Base-by-base conservation (phyloP, 2,113 vertebrate genomes). In the Empidonax traillii region DNA sequence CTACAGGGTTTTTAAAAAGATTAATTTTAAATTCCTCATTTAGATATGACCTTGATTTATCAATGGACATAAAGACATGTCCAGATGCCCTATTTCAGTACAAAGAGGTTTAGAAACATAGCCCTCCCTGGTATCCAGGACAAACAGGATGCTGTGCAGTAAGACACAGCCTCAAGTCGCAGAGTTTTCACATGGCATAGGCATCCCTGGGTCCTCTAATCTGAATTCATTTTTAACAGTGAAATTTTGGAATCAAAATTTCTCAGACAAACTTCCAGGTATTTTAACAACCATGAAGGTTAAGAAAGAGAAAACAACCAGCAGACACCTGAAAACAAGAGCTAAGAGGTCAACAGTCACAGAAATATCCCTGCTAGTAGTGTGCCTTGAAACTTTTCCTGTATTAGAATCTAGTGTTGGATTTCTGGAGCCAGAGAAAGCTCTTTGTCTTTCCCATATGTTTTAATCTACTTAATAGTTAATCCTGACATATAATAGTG, bases 121-220 rank as follows among this genome's bases (percentile, higher is more conserved):
- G 31, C 16, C 33, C 43, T 78, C 22, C 31, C 43, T 37, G 58
- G 43, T 3, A 16, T 25, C 35, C n/a, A 49, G 39, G 43, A 47
- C 55, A 78, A 73, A 27, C 7, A 53, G 43, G 31, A 58, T 3
- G 2, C 6, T 80, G 6, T 66, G 21, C 6, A 3, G 30, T 21
- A 87, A 67, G 24, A 63, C 15, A 46, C 1, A 1, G 25, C 9
- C 3, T 85, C 0, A 1, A 67, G 33, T 63, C 46, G 52, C 22
- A 17, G 8, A 68, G 27, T 14, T 68, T 72, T 47, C 5, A 11
- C 17, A 4, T 30, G 35, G 30, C 33, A 65, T 0, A 43, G 49
- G 21, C 16, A 80, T 37, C 24, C 44, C 59, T 51, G 13, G 31
- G 30, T 59, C 51, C 28, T 66, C 47, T 56, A 31, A 43, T 30